These are phyloP conservation scores for Philereme vetulata DNA, from an alignment of 2,888 invertebrate species.

Conservation along the genomic window DNA sequence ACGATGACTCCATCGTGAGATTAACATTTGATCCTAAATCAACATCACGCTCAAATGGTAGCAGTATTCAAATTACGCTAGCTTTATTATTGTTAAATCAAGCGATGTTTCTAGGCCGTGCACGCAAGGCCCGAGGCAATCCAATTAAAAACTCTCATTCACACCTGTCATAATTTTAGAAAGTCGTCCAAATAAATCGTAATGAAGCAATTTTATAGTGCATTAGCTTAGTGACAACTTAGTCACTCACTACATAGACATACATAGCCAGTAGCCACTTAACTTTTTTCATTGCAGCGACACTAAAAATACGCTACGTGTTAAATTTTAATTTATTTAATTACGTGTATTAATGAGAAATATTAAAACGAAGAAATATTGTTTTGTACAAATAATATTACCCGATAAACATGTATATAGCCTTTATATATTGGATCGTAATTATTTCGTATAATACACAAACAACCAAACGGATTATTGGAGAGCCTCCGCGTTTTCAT, in stretches of 20 bases:
- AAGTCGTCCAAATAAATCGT: conserved; percentile 48
- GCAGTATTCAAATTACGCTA: background rate
- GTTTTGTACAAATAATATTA: too few species aligned
- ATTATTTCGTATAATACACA: too few species aligned
- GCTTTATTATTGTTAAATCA: conserved; percentile 36
- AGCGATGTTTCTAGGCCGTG: conserved; percentile 43
- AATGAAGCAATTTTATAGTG: conserved; percentile 47
- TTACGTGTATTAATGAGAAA: too few species aligned
- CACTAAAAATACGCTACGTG: background rate
- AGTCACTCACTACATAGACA: conserved; percentile 35
- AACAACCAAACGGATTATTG: too few species aligned
- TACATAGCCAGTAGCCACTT: too few species aligned
- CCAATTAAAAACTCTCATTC: conserved; percentile 57
- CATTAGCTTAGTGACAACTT: conserved; percentile 38
- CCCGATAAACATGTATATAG: too few species aligned
- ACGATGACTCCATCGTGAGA: background rate
- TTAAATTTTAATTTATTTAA: too few species aligned
- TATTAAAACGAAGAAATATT: too few species aligned
- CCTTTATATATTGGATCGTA: too few species aligned
- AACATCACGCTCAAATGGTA: conserved; percentile 16
- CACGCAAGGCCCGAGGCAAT: conserved; percentile 51
- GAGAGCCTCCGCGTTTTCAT: too few species aligned
- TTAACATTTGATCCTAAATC: conserved; percentile 14
- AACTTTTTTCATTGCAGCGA: conserved; percentile 23
- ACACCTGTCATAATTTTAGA: conserved; percentile 55